A percentile compares a stretch with the other conserved stretches of the same genome.
Conservation (phyloP, 1,140 invertebrate genomes). For the Andrena cerasifolii region DNA sequence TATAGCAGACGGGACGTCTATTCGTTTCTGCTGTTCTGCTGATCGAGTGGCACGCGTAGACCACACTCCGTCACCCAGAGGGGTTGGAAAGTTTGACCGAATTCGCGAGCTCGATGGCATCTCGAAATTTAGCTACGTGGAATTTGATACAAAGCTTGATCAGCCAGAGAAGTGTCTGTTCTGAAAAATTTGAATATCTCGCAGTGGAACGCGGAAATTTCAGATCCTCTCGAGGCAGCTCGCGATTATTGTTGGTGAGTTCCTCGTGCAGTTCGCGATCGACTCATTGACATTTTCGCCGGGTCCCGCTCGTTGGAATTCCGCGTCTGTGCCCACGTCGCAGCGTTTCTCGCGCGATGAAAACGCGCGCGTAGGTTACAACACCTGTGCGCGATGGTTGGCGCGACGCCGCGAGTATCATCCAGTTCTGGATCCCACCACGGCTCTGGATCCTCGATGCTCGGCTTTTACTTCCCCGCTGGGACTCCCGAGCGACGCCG, state of each 20-base stretch:
- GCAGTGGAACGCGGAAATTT: conserved; percentile 37
- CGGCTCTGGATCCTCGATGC: background rate
- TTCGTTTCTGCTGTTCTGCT: conserved; percentile 4
- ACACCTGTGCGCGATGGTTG: conserved; percentile 37
- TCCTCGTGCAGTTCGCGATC: conserved; percentile 64
- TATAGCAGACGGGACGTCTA: no score
- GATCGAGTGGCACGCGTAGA: background rate
- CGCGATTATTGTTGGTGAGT: conserved; percentile 65
- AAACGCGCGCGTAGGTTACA: conserved; percentile 54
- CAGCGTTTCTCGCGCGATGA: conserved; percentile 60
- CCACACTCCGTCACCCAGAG: background rate
- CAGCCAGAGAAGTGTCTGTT: no score
- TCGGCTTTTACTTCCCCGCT: background rate
- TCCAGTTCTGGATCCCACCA: conserved; percentile 10
- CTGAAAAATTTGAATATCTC: no score
- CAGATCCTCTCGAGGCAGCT: conserved; percentile 2
- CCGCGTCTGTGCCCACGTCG: conserved; percentile 64
- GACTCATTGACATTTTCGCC: conserved; percentile 69
- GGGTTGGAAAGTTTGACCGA: conserved; percentile 26
- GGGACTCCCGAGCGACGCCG: background rate
- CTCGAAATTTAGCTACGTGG: conserved; percentile 6
- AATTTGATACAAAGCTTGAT: no score
- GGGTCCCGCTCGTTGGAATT: conserved; percentile 68
- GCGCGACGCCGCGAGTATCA: conserved; percentile 4
- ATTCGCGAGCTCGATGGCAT: conserved; percentile 11